A percentile compares a stretch with the other conserved stretches of the same genome.
These are phyloP conservation scores for Coregonus ussuriensis DNA, from an alignment of 2,797 vertebrate genomes.

Conservation along the genomic window DNA sequence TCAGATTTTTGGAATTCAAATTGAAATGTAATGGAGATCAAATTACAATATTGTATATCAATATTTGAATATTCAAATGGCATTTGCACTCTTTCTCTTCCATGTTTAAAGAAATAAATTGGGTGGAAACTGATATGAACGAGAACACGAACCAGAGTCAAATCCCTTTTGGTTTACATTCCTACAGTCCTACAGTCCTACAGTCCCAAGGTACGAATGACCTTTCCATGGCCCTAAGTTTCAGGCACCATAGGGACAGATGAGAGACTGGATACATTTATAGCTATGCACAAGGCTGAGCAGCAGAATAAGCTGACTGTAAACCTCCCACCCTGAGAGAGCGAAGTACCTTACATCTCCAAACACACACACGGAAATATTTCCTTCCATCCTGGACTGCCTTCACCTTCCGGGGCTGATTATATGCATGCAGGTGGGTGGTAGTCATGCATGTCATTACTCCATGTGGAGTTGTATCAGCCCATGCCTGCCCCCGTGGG, in stretches of 20 bases:
- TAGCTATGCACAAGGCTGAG: constrained; percentile 53
- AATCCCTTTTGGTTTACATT: no score
- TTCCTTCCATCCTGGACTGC: constrained; percentile 41
- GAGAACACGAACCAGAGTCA: no score
- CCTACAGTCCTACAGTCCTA: no score
- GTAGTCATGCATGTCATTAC: constrained; percentile 71
- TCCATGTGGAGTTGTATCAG: constrained; percentile 39
- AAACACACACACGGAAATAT: background rate
- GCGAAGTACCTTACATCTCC: constrained; percentile 31
- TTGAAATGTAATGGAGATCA: background rate
- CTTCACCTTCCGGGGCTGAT: constrained; percentile 59
- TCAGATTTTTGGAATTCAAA: background rate
- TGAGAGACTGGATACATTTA: constrained; percentile 59
- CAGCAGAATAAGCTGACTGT: constrained; percentile 59
- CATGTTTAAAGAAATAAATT: no score
- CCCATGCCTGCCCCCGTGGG: constrained; percentile 27
- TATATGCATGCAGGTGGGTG: constrained; percentile 43
- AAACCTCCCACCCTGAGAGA: constrained; percentile 56
- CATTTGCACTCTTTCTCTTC: background rate
- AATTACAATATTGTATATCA: background rate
- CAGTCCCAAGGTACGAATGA: constrained; percentile 24
- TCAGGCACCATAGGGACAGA: constrained; percentile 35
- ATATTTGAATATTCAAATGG: no score
- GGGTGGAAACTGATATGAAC: no score
- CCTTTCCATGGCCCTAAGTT: constrained; percentile 57